Evolutionary conservation across 1,140 invertebrate genomes (phyloP).

Genomic region (Triops cancriformis): DNA sequence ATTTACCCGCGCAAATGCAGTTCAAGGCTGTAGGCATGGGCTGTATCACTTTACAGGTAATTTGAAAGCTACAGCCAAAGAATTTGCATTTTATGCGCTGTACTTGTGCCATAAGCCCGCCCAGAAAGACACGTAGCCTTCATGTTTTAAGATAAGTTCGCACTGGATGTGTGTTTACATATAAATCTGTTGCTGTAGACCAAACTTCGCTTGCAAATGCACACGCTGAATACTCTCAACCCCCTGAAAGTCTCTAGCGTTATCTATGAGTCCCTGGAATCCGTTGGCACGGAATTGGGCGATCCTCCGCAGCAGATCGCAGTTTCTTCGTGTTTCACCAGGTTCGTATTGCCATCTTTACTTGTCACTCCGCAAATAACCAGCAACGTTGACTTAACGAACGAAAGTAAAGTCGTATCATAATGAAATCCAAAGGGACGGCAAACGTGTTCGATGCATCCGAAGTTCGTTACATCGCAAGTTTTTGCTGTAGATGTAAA

Average conservation of each 20-base stretch:
- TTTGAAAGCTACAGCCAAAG: too few species aligned
- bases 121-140: too few species aligned
- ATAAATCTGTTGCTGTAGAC: not conserved
- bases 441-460: too few species aligned
- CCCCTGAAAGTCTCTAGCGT: not conserved
- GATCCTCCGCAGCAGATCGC: not conserved
- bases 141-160: too few species aligned
- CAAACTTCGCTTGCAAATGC: not conserved
- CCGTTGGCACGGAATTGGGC: not conserved
- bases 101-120: too few species aligned
- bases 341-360: not conserved
- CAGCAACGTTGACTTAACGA: too few species aligned
- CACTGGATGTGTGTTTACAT: not conserved
- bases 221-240: not conserved
- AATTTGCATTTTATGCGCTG: too few species aligned
- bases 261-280: not conserved
- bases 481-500: too few species aligned
- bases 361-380: not conserved
- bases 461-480: too few species aligned
- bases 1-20: not conserved
- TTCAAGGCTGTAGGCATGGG: not conserved
- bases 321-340: not conserved
- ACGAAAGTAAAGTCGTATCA: too few species aligned
- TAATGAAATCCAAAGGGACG: too few species aligned
- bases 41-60: not conserved